Percentiles rank a stretch among this genome's conserved stretches.
phyloP scores from a whole-genome alignment of 2,113 vertebrate genomes.

The Nansenia antarctica region DNA sequence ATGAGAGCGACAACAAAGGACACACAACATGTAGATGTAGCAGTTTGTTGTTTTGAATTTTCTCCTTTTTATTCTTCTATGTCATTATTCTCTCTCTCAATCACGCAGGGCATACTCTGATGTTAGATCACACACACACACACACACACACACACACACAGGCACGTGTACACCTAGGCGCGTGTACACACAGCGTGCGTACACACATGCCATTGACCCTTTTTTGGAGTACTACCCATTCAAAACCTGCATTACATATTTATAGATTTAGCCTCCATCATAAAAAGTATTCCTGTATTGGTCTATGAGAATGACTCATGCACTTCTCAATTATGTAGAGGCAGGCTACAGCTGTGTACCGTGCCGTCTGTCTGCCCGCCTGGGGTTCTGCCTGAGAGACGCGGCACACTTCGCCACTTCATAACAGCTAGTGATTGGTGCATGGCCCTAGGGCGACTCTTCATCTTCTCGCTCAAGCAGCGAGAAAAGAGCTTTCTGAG shows the following conservation, averaged over 20 bases:
- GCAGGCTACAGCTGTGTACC: no score
- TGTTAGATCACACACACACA: neutral
- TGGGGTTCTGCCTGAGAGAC: constrained; percentile 16
- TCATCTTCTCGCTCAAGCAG: neutral
- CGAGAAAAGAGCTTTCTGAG: no score
- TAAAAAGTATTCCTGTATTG: constrained; percentile 50
- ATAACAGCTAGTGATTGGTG: constrained; percentile 36
- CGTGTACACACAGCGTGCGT: constrained; percentile 8
- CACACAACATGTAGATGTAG: neutral
- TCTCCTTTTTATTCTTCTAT: neutral
- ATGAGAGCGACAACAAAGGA: neutral
- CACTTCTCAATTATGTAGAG: constrained; percentile 65
- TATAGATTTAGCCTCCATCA: constrained; percentile 44
- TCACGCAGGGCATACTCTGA: neutral
- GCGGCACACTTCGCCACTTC: constrained; percentile 44
- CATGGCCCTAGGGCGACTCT: neutral
- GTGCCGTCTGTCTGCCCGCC: no score
- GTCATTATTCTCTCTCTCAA: neutral
- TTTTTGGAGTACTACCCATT: constrained; percentile 36
- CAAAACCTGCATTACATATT: constrained; percentile 43
- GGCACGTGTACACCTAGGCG: neutral
- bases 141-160: constrained; percentile 15
- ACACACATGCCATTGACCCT: constrained; percentile 27
- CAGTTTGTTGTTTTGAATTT: neutral
- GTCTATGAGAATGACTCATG: constrained; percentile 41